These are phyloP conservation scores for Colletes gigas DNA, from an alignment of 1,140 invertebrate genomes.

Conservation along the genomic window DNA sequence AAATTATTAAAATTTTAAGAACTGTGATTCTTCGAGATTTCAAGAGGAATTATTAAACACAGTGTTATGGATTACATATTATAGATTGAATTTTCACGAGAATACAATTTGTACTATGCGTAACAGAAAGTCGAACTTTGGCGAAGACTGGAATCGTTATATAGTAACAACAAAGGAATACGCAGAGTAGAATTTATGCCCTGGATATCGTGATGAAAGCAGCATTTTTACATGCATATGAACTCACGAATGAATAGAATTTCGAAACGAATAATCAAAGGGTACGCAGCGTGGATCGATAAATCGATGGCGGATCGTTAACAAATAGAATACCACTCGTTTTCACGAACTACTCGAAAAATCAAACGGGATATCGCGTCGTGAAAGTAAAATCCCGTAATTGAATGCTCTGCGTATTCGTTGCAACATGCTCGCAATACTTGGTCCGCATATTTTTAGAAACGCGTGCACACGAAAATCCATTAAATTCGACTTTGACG, in stretches of 20 bases:
- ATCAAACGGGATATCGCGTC: constrained; percentile 5
- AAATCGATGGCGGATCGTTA: constrained; percentile 56
- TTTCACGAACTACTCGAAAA: not conserved
- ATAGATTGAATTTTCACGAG: no score
- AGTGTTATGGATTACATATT: no score
- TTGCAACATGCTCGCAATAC: no score
- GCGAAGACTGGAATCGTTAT: not conserved
- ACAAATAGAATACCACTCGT: constrained; percentile 11
- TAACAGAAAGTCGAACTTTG: not conserved
- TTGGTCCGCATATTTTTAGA: no score
- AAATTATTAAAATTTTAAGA: no score
- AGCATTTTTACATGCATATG: constrained; percentile 6
- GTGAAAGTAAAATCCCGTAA: constrained; percentile 20
- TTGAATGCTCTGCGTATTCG: not conserved
- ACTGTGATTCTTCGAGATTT: no score
- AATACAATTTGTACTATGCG: not conserved
- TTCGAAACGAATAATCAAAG: constrained; percentile 5
- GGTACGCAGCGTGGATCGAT: not conserved
- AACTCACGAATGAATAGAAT: not conserved
- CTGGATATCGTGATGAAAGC: not conserved
- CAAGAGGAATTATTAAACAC: no score
- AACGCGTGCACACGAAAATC: no score
- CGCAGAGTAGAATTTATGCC: not conserved
- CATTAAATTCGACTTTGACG: no score
- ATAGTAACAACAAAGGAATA: not conserved